These are phyloP conservation scores for Tokudaia muenninki DNA, from an alignment of 2,797 vertebrate species.

Conservation along the genomic window DNA sequence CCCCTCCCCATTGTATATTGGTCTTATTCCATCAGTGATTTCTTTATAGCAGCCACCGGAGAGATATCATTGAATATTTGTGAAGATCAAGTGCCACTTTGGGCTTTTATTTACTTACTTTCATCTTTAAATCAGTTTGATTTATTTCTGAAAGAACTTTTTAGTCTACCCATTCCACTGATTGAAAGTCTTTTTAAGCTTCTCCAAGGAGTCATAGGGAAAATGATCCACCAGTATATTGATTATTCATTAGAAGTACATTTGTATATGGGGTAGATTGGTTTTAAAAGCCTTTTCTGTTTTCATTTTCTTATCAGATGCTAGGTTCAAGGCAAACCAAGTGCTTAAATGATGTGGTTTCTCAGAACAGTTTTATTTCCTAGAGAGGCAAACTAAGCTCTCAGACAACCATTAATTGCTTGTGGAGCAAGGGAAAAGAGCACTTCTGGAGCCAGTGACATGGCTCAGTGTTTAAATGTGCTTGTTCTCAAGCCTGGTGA, in stretches of 20 bases:
- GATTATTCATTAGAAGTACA: slow-evolving; percentile 90
- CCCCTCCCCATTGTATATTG: slow-evolving; percentile 4
- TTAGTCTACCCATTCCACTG: slow-evolving; percentile 78
- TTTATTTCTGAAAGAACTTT: slow-evolving; percentile 68
- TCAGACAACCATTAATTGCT: slow-evolving; percentile 50
- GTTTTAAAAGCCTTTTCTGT: slow-evolving; percentile 86
- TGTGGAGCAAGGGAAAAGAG: slow-evolving; percentile 40
- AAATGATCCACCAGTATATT: slow-evolving; percentile 87
- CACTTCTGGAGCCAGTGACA: background rate
- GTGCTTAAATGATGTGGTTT: slow-evolving; percentile 74
- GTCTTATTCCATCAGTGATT: slow-evolving; percentile 58
- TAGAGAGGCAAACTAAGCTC: slow-evolving; percentile 69
- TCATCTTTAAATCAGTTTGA: slow-evolving; percentile 59
- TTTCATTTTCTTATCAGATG: slow-evolving; percentile 85
- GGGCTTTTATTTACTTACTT: slow-evolving; percentile 55
- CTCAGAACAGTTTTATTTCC: slow-evolving; percentile 68
- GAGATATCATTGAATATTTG: slow-evolving; percentile 30
- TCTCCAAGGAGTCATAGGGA: slow-evolving; percentile 86
- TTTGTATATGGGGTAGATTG: slow-evolving; percentile 89
- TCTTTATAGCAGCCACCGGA: slow-evolving; percentile 42
- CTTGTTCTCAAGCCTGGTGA: background rate
- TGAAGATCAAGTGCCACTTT: background rate
- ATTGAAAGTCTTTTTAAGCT: slow-evolving; percentile 87
- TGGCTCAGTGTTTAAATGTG: background rate
- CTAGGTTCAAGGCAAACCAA: slow-evolving; percentile 83